Base-by-base conservation (phyloP, 2,888 invertebrate genomes). In the Hydrotaea diabolus region DNA sequence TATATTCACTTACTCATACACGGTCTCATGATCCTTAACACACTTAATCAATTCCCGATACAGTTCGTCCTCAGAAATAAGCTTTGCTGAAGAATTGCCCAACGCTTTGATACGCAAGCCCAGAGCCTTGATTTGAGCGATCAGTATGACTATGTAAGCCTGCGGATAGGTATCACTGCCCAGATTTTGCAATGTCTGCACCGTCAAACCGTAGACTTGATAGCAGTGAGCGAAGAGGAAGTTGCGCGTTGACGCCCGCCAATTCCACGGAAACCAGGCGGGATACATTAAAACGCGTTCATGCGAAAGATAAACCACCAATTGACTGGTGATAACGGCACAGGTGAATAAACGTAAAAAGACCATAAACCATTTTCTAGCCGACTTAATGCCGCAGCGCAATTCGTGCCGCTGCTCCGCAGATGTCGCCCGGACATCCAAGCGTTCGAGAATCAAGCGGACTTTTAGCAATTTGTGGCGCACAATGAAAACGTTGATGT, bases 191-290 rank as follows among this genome's bases (percentile, higher is more conserved):
- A 86, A 0, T 0, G 87, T 73, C 0, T 88, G 80, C 1, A 87
- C 4, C 0, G 26, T 0, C 8, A 89, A 2, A 2, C 80, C 86
- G 0, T 86, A 4, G 0, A 85, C 13, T 64, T 90, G 88, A 19
- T 86, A 89, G 0, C 53, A 72, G 69, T 87, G 83, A 0, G 86
- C 88, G 19, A 86, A 64, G 0, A 87, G n/a, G 73, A 86, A 89
- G 53, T 87, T 84, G 0, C 43, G 11, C 1, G 76, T 76, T 5
- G 89, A 88, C 23, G 86, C 76, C 59, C 79, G 80, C 88, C 88
- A 92, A 64, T 91, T 81, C 87, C 92, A 89, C 0, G 92, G 92
- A 66, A 88, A 86, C 91, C 90, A 92, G 3, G 87, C 81, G 0
- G 89, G 87, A 80, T 88, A 89, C 80, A 89, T 86, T 4, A 91